phyloP scores from a whole-genome alignment of 2,888 invertebrate genomes.

The Drosophila putrida region DNA sequence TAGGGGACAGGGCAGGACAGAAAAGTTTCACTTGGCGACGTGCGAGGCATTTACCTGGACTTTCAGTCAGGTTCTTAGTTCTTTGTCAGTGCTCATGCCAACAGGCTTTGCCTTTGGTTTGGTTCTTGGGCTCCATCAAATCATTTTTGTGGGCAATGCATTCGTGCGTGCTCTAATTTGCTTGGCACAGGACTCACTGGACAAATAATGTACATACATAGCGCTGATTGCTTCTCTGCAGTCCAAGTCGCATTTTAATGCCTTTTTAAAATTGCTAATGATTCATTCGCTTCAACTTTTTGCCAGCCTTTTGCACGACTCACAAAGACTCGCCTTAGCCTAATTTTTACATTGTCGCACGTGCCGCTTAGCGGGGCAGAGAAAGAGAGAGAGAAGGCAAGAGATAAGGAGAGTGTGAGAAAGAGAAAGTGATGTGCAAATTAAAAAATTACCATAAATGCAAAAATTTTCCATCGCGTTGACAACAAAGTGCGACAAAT shows the following conservation, averaged over 20 bases:
- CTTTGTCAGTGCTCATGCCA: neutral
- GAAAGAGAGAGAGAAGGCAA: neutral
- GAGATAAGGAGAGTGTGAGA: neutral
- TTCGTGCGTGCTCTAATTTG: slow-evolving; percentile 78
- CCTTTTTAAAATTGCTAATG: slow-evolving; percentile 75
- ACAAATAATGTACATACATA: slow-evolving; percentile 18
- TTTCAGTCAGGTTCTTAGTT: neutral
- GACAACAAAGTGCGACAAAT: slow-evolving; percentile 13
- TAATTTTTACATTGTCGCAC: slow-evolving; percentile 55
- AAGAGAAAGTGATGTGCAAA: slow-evolving; percentile 24
- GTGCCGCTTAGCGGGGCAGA: slow-evolving; percentile 18
- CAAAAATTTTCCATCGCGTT: slow-evolving; percentile 14
- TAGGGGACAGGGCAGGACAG: neutral
- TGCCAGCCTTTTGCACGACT: slow-evolving; percentile 15
- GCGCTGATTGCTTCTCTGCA: slow-evolving; percentile 53
- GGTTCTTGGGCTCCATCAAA: slow-evolving; percentile 49
- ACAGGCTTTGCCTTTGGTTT: slow-evolving; percentile 1
- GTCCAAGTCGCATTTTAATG: slow-evolving; percentile 59
- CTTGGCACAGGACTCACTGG: slow-evolving; percentile 30
- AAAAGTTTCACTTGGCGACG: slow-evolving; percentile 42
- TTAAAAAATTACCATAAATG: slow-evolving; percentile 68
- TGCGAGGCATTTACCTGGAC: slow-evolving; percentile 40
- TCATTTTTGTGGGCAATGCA: slow-evolving; percentile 71
- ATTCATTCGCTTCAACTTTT: slow-evolving; percentile 35
- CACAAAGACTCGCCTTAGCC: slow-evolving; percentile 51